Evolutionary conservation across 2,888 invertebrate genomes (phyloP).

Genomic region (Eustalomyia histrio): DNA sequence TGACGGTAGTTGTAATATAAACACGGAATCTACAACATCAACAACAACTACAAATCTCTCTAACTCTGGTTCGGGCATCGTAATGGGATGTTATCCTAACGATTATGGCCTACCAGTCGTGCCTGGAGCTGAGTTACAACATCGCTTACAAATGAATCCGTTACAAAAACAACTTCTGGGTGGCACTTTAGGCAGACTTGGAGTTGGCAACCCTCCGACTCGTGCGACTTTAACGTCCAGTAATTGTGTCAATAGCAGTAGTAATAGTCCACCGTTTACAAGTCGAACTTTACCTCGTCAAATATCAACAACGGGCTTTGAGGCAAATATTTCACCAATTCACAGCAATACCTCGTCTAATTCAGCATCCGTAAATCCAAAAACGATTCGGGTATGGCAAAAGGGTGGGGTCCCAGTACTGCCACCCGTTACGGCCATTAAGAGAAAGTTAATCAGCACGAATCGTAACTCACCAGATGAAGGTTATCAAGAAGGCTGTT

Average conservation of each 20-base stretch:
- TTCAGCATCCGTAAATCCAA: conserved; percentile 83
- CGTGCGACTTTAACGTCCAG: conserved; percentile 66
- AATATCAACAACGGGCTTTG: conserved; percentile 66
- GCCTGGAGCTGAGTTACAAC: conserved; percentile 79
- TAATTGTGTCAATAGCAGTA: conserved; percentile 59
- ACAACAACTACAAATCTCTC: conserved; percentile 77
- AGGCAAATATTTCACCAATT: conserved; percentile 63
- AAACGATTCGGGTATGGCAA: conserved; percentile 93
- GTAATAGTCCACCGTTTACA: conserved; percentile 71
- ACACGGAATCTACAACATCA: conserved; percentile 74
- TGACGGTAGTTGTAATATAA: conserved; percentile 64
- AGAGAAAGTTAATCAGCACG: conserved; percentile 89
- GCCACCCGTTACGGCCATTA: conserved; percentile 91
- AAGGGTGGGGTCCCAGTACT: conserved; percentile 90
- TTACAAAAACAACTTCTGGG: conserved; percentile 79
- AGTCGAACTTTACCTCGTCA: conserved; percentile 70
- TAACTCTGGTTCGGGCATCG: conserved; percentile 66
- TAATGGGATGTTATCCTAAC: conserved; percentile 83
- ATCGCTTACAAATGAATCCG: conserved; percentile 78
- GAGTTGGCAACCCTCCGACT: conserved; percentile 60
- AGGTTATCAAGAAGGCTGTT: conserved; percentile 95
- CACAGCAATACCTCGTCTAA: conserved; percentile 72
- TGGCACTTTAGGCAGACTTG: conserved; percentile 71
- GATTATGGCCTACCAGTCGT: conserved; percentile 89
- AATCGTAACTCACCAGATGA: conserved; percentile 93